phyloP scores from a whole-genome alignment of 1,140 invertebrate species.

The Globodera rostochiensis region DNA sequence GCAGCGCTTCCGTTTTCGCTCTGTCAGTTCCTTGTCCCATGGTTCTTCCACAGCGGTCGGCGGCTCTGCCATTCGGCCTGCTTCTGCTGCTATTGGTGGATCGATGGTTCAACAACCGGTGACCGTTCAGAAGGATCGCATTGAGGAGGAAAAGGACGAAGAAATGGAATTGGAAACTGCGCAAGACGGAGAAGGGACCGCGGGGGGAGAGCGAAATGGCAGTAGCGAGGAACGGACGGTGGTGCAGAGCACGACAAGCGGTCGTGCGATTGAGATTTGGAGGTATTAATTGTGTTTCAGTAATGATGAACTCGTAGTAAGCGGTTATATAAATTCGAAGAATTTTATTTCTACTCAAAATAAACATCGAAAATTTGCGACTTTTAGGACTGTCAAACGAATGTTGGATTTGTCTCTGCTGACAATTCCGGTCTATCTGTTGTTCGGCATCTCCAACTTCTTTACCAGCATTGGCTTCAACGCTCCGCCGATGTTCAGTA shows the following conservation, averaged over 20 bases:
- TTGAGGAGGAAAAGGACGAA: constrained; percentile 26
- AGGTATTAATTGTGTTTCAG: constrained; percentile 35
- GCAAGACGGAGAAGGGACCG: not conserved
- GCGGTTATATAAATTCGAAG: too few relatives aligned
- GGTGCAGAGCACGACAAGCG: constrained; percentile 28
- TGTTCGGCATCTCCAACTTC: constrained; percentile 90
- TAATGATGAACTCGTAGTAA: too few relatives aligned
- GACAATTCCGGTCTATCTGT: constrained; percentile 81
- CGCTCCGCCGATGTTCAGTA: constrained; percentile 83
- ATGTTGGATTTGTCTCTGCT: constrained; percentile 84
- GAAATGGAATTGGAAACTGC: constrained; percentile 15
- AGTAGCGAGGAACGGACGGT: not conserved
- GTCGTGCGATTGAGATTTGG: constrained; percentile 47
- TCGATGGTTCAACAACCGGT: not conserved
- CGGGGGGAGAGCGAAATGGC: not conserved
- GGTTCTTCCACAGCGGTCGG: constrained; percentile 1
- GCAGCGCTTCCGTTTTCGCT: constrained; percentile 45
- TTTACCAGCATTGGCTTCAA: constrained; percentile 89
- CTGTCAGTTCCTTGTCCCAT: constrained; percentile 45
- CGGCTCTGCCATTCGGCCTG: not conserved
- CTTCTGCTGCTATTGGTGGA: constrained; percentile 10
- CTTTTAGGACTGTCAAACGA: constrained; percentile 71
- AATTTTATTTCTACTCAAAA: too few relatives aligned
- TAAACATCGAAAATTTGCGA: constrained; percentile 11
- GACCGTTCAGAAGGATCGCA: constrained; percentile 30